Percentiles rank a stretch among this genome's conserved stretches.
Conservation (phyloP, 1,140 invertebrate species). For the Cotesia chilonis region DNA sequence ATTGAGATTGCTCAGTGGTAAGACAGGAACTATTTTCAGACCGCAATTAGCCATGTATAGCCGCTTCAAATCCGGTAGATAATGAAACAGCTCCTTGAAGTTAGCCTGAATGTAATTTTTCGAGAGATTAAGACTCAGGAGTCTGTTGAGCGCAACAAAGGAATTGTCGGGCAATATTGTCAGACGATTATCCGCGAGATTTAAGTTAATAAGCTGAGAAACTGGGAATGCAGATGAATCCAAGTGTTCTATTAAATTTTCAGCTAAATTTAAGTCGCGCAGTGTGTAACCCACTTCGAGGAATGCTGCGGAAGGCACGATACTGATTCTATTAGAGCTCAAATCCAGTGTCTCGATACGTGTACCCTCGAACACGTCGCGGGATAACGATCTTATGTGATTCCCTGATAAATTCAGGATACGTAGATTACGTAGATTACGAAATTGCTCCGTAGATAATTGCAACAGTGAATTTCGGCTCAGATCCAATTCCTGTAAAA, state of each 20-base stretch:
- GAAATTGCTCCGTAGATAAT: constrained; percentile 83
- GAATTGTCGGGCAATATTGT: constrained; percentile 88
- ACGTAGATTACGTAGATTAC: constrained; percentile 77
- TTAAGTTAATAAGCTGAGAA: constrained; percentile 79
- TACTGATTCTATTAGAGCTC: constrained; percentile 79
- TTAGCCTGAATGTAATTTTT: constrained; percentile 84
- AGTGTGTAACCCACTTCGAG: constrained; percentile 79
- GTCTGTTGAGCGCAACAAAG: constrained; percentile 80
- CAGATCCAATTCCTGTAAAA: constrained; percentile 81
- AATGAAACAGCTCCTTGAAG: constrained; percentile 89
- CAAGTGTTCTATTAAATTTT: constrained; percentile 86
- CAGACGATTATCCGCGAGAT: constrained; percentile 82
- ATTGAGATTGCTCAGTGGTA: constrained; percentile 77
- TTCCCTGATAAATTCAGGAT: constrained; percentile 82
- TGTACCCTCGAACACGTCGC: constrained; percentile 83
- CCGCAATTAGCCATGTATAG: constrained; percentile 79
- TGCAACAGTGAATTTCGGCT: constrained; percentile 80
- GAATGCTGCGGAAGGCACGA: constrained; percentile 76
- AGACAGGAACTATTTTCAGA: constrained; percentile 75
- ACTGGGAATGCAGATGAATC: constrained; percentile 88
- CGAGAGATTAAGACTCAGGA: constrained; percentile 82
- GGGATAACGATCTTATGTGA: constrained; percentile 76
- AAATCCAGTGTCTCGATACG: constrained; percentile 83
- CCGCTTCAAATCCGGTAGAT: constrained; percentile 80
- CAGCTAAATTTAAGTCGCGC: constrained; percentile 78